A percentile compares a stretch with the other conserved stretches of the same genome.
Evolutionary conservation across 2,888 invertebrate species (phyloP).

Genomic region (Agrotis exclamationis): DNA sequence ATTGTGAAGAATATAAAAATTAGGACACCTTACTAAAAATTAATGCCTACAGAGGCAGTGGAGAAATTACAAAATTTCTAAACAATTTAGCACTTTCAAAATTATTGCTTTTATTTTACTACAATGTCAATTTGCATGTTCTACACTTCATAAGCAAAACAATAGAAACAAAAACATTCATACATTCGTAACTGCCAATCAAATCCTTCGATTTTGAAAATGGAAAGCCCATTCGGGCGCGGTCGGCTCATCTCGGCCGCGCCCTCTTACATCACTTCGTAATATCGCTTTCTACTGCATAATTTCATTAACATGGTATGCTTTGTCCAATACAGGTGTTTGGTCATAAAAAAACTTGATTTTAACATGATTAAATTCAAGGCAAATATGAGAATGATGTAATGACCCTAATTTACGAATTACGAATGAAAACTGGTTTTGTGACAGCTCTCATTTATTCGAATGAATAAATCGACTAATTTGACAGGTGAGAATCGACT

Average conservation of each 20-base stretch:
- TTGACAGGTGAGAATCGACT: slow-evolving; percentile 21
- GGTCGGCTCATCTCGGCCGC: slow-evolving; percentile 71
- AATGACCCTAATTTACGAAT: slow-evolving; percentile 38
- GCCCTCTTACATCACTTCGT: slow-evolving; percentile 74
- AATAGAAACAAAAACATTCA: slow-evolving; percentile 43
- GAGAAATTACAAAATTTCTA: background rate
- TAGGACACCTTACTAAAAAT: no score
- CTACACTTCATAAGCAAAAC: slow-evolving; percentile 22
- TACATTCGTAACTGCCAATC: slow-evolving; percentile 54
- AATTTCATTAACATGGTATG: slow-evolving; percentile 66
- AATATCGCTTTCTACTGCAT: slow-evolving; percentile 79
- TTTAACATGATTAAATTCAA: slow-evolving; percentile 49
- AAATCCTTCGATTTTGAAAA: slow-evolving; percentile 74
- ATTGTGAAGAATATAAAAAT: background rate
- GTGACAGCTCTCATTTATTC: slow-evolving; percentile 16
- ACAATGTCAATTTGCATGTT: slow-evolving; percentile 5
- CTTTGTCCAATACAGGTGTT: slow-evolving; percentile 55
- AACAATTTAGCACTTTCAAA: no score
- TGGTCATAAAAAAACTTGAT: slow-evolving; percentile 54
- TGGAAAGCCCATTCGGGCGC: slow-evolving; percentile 75
- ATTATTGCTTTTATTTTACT: background rate
- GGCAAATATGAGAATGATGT: slow-evolving; percentile 46
- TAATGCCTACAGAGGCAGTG: no score
- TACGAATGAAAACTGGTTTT: slow-evolving; percentile 12
- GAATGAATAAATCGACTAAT: slow-evolving; percentile 26